A percentile compares a stretch with the other conserved stretches of the same genome.
These are phyloP conservation scores for Mesodorylaimus sp. DNA, from an alignment of 2,888 invertebrate genomes.

Conservation along the genomic window DNA sequence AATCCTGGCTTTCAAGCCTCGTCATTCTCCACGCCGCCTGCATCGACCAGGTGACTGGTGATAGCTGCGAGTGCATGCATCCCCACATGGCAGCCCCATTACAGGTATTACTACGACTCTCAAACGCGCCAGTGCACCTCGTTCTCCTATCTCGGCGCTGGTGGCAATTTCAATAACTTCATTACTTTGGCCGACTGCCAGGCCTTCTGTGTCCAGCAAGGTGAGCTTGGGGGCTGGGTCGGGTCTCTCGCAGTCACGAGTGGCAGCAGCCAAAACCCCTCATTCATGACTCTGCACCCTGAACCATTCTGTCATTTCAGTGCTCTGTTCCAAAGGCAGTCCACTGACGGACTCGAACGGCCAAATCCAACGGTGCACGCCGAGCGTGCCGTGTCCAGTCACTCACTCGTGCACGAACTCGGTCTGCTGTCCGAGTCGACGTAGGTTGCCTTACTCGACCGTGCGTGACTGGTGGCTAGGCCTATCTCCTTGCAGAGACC, in stretches of 20 bases:
- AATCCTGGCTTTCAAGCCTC: neutral
- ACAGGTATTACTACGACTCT: slow-evolving; percentile 1
- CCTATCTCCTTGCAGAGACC: neutral
- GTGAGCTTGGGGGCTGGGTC: neutral
- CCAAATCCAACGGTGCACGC: neutral
- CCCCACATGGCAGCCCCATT: no score
- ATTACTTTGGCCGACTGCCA: neutral
- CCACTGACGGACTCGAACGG: neutral
- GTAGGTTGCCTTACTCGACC: no score
- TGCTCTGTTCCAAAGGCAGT: neutral
- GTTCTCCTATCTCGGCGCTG: neutral
- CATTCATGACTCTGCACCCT: neutral
- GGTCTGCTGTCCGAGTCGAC: slow-evolving; percentile 1
- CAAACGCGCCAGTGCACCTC: neutral
- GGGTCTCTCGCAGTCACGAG: neutral
- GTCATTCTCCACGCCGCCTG: neutral
- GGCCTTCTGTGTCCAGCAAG: neutral
- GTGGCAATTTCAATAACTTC: slow-evolving; percentile 2
- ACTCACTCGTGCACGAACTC: neutral
- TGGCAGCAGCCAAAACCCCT: neutral
- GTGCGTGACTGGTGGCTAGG: no score
- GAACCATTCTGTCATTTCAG: neutral
- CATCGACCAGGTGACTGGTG: neutral
- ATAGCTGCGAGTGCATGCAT: neutral
- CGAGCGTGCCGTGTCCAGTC: neutral